Evolutionary conservation across 2,888 invertebrate species (phyloP).

Genomic region (Hymenopus coronatus): DNA sequence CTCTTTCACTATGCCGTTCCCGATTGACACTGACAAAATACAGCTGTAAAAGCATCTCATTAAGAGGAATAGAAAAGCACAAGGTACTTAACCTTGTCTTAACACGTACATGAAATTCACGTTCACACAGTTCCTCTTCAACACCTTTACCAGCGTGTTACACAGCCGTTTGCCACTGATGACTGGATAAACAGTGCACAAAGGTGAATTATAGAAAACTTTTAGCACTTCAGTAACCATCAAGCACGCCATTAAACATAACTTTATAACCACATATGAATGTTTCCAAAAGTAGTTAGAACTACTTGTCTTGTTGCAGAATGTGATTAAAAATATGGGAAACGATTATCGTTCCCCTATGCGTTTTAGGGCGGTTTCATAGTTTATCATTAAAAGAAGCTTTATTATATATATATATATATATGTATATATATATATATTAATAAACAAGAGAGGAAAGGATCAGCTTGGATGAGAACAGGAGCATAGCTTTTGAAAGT

Average conservation of each 20-base stretch:
- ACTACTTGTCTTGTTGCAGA: too few species aligned
- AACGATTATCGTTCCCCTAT: too few species aligned
- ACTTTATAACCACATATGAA: too few species aligned
- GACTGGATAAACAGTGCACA: neutral
- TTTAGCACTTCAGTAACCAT: neutral
- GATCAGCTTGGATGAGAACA: too few species aligned
- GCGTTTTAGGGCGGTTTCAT: too few species aligned
- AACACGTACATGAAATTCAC: neutral
- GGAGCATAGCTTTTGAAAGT: too few species aligned
- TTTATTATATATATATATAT: too few species aligned
- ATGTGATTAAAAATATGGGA: too few species aligned
- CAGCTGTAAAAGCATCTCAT: neutral
- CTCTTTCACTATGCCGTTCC: neutral
- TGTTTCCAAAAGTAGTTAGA: too few species aligned
- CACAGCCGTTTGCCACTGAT: neutral
- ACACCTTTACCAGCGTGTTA: neutral
- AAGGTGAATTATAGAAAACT: neutral
- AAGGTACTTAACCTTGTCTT: neutral
- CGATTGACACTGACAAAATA: neutral
- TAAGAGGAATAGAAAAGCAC: neutral
- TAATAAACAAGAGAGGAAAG: too few species aligned
- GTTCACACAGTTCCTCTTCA: neutral
- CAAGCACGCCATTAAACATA: neutral
- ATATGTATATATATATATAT: too few species aligned
- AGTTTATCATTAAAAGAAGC: too few species aligned